Evolutionary conservation across 2,888 invertebrate species (phyloP).

Genomic region (Drosophila limbata): DNA sequence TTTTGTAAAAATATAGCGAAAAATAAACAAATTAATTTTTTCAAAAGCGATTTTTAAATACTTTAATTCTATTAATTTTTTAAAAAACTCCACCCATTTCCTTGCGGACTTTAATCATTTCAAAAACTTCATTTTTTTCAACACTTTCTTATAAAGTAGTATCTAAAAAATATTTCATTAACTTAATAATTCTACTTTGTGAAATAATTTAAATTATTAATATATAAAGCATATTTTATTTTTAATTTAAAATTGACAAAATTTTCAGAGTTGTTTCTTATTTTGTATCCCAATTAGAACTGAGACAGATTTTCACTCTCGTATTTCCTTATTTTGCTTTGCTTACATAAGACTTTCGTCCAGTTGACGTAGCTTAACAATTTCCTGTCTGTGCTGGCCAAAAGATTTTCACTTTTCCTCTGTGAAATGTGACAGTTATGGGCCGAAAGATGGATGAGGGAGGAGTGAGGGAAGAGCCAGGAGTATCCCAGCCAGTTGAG

Average conservation of each 20-base stretch:
- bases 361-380: conserved; percentile 29
- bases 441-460: background rate
- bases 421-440: conserved; percentile 66
- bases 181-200: too few relatives aligned
- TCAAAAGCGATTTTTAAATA: too few relatives aligned
- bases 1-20: too few relatives aligned
- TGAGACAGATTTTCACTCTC: conserved; percentile 8
- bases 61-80: too few relatives aligned
- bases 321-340: background rate
- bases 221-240: background rate
- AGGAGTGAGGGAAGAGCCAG: conserved; percentile 5
- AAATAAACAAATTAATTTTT: too few relatives aligned
- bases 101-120: too few relatives aligned
- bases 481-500: conserved; percentile 2
- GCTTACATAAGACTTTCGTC: conserved; percentile 43
- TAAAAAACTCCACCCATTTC: too few relatives aligned
- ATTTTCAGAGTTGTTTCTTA: conserved; percentile 8
- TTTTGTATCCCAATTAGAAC: conserved; percentile 30
- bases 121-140: too few relatives aligned
- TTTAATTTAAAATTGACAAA: background rate
- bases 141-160: too few relatives aligned
- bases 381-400: conserved; percentile 38
- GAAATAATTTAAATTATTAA: background rate
- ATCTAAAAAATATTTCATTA: too few relatives aligned
- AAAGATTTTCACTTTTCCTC: conserved; percentile 54